Base-by-base conservation (phyloP, 2,888 invertebrate species). In the Agrenia bidenticulata region DNA sequence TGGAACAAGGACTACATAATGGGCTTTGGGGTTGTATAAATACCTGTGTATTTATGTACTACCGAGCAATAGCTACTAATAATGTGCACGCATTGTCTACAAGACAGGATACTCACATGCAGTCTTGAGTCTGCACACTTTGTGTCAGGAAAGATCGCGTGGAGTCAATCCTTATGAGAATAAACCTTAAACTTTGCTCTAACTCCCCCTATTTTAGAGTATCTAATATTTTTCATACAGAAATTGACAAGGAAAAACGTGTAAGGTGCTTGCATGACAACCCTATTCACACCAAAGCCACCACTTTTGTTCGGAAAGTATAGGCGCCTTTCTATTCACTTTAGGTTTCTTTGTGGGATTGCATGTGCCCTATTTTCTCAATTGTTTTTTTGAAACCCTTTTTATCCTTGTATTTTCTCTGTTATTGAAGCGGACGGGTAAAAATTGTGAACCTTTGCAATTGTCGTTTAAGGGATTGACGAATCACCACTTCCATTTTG, bases 211-310 rank as follows among this genome's bases (percentile, higher is more conserved):
- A 15, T 17, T 45, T 45, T 45, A 15, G 5, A 9, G 15, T 15
- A 19, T 17, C n/a, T 19, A 45, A 9, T 51, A 51, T 39, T 57
- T 57, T 57, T 19, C 17, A n/a, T n/a, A n/a, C n/a, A 7, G 55
- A 37, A 64, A 64, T 61, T 50, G 51, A 61, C 64, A 56, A 61
- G 37, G 21, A 61, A 51, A 61, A 57, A 42, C 15, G 57, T 49
- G 32, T 26, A 51, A 67, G 64, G 64, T 64, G 67, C 56, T 68
- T 62, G 68, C 68, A 68, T 68, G 68, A 68, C 68, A 68, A 32
- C 26, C 62, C 58, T 58, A 59, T 68, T 68, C 67, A 68, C 68
- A 68, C 68, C 53, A 64, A 62, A 42, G 41, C 54, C 53, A 63
- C 59, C 41, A 61, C 50, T 42, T 57, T 57, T 39, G 23, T 41